Evolutionary conservation across 2,888 invertebrate species (phyloP).

Genomic region (Theretra japonica): DNA sequence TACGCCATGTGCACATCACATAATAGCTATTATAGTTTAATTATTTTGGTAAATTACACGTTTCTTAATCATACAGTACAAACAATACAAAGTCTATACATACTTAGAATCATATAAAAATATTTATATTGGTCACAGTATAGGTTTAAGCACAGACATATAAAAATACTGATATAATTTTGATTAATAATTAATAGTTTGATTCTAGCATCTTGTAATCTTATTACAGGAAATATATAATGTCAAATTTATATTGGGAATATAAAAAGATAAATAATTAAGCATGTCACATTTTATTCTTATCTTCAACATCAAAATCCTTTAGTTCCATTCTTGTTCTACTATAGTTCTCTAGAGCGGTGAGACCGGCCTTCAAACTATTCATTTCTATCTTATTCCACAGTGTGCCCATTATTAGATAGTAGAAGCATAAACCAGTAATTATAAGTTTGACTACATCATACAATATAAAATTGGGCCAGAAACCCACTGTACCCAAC

Average conservation of each 20-base stretch:
- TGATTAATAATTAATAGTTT: conserved; percentile 29
- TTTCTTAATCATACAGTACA: neutral
- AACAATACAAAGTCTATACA: neutral
- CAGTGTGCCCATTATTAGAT: conserved; percentile 90
- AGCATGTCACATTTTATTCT: neutral
- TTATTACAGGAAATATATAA: neutral
- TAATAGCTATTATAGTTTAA: neutral
- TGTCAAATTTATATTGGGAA: neutral
- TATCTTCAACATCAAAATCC: conserved; percentile 33
- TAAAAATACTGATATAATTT: conserved; percentile 30
- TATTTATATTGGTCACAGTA: neutral
- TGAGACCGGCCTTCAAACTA: conserved; percentile 89
- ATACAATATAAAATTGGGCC: conserved; percentile 76
- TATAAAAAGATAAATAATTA: neutral
- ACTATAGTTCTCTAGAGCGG: conserved; percentile 86
- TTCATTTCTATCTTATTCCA: conserved; percentile 94
- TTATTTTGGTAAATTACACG: neutral
- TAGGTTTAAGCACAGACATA: conserved; percentile 17
- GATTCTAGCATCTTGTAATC: conserved; percentile 22
- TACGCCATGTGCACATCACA: neutral
- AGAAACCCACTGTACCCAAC: conserved; percentile 78
- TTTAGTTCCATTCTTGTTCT: conserved; percentile 51
- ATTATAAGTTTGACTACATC: conserved; percentile 86
- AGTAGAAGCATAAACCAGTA: conserved; percentile 87
- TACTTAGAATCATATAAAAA: conserved; percentile 4